These are phyloP conservation scores for Bombus huntii DNA, from an alignment of 1,140 invertebrate genomes.

Conservation along the genomic window DNA sequence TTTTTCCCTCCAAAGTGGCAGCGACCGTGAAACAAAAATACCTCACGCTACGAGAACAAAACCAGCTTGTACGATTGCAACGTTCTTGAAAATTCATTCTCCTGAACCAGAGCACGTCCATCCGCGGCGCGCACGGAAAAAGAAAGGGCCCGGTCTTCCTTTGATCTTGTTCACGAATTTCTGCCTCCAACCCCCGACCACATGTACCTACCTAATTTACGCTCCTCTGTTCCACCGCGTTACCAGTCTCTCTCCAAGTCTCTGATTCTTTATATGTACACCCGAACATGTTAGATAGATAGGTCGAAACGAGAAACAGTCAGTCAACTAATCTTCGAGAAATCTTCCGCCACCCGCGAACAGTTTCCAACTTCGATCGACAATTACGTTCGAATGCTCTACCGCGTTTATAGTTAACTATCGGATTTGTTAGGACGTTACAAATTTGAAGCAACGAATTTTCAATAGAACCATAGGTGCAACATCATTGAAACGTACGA, in stretches of 20 bases:
- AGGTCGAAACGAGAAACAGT: not conserved
- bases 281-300: not conserved
- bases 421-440: not conserved
- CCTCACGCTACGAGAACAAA: not conserved
- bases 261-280: not conserved
- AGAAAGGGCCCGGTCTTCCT: not conserved
- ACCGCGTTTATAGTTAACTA: not conserved
- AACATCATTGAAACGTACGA: too few species aligned
- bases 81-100: slow-evolving; percentile 20
- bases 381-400: not conserved
- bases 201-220: slow-evolving; percentile 36
- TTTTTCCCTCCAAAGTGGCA: not conserved
- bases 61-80: not conserved
- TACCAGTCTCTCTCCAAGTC: not conserved
- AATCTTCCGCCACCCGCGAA: not conserved
- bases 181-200: not conserved
- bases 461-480: too few species aligned
- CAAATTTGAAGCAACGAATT: too few species aligned
- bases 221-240: not conserved
- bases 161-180: slow-evolving; percentile 30
- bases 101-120: not conserved
- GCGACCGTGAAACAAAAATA: not conserved
- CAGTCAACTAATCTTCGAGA: not conserved
- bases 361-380: not conserved
- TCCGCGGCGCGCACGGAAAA: not conserved